Evolutionary conservation across 2,797 vertebrate genomes (phyloP), one percentile per base, ranked within the genome.

Genomic region (Lutjanus campechanus): DNA sequence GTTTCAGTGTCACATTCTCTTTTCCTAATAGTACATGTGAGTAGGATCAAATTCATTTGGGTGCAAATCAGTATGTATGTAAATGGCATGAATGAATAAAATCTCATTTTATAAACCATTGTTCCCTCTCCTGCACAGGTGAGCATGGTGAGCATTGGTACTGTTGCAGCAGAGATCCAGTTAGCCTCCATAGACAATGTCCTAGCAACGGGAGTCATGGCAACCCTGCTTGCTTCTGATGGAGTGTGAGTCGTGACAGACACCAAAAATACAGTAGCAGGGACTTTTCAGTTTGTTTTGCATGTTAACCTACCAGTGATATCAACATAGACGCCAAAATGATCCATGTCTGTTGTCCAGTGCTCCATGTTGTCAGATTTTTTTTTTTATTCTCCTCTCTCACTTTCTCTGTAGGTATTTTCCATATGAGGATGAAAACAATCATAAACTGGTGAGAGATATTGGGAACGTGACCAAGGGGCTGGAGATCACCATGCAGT

Each of bases 381-480:
- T n/a, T 36, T 29, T 44, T 73, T 25, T 5, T 6, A 46, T 47
- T 5, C 0, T 46, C 5, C 0, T 40, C 1, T 56, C 9, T 46
- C 2, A 62, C 8, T 70, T 11, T 54, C 3, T 55, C 12, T 75
- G 9, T 1, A 96, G 95, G 7, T 96, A 91, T 87, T 96, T 95
- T 78, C 94, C 95, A 1, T 94, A 86, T 47, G 91, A 95, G 55
- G 91, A 94, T 0, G 86, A 92, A 61, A 77, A 85, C 6, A 77
- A 85, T 46, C 93, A 96, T 85, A 92, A 80, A 51, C 71, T 96
- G 58, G 82, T 95, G 46, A 92, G 70, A 65, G 85, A 92, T 17
- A 93, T 96, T 0, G 96, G 96, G 8, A 96, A 96, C 12, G 95
- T 96, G 41, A 95, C 94, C 22, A 93, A 75, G 0, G 94, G 90